Conservation (phyloP, 2,113 vertebrate genomes). For the Clarias magur region DNA sequence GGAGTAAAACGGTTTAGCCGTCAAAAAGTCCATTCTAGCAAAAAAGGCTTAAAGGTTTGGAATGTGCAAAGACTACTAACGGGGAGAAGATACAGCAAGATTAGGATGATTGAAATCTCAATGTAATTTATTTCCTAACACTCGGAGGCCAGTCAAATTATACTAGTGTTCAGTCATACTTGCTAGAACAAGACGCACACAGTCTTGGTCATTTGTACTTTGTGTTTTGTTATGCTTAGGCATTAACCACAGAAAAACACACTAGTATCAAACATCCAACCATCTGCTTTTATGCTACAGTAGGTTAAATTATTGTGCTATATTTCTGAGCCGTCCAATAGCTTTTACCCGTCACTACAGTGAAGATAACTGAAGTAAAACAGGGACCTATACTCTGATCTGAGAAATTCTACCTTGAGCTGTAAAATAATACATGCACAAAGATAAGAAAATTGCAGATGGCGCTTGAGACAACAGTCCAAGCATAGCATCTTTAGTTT, state of each 20-base stretch:
- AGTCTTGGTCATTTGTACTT: not conserved
- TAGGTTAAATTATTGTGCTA: not conserved
- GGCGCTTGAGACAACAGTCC: slow-evolving; percentile 1
- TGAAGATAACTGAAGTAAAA: not conserved
- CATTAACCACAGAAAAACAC: not conserved
- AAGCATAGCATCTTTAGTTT: slow-evolving; percentile 20
- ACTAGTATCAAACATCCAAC: not conserved
- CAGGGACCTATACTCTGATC: not conserved
- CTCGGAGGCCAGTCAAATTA: not conserved
- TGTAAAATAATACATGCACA: not conserved
- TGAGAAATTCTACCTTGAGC: not conserved
- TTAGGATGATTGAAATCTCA: not conserved
- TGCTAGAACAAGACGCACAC: not conserved
- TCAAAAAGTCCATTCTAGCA: not conserved
- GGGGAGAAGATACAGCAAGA: not conserved
- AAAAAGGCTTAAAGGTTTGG: not conserved
- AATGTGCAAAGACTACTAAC: slow-evolving; percentile 14
- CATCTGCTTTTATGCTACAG: not conserved
- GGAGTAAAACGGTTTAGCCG: slow-evolving; percentile 11
- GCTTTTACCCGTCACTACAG: not conserved
- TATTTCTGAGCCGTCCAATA: not conserved
- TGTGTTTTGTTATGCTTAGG: not conserved
- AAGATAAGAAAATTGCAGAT: not conserved
- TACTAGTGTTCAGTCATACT: not conserved
- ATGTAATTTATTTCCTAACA: slow-evolving; percentile 2